Base-by-base conservation (phyloP, 2,888 invertebrate species). In the Marasmarcha lunaedactyla region DNA sequence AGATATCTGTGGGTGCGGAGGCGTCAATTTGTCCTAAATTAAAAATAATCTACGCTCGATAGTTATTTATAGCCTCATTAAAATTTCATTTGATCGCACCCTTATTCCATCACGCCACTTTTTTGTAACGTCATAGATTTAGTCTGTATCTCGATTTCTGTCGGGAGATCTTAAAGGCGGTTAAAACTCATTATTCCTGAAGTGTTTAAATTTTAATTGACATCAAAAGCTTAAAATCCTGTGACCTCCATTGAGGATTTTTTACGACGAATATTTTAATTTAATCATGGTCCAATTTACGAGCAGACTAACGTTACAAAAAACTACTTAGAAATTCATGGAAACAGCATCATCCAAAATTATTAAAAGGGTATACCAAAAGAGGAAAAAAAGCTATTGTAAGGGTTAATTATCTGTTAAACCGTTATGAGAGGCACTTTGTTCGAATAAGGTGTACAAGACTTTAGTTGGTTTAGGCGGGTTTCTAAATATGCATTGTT, bases 41-140 rank as follows among this genome's bases (percentile, higher is more conserved):
- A 59, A 70, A 34, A 14, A 70, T 68, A 72, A 76, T 74, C 72
- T 69, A 70, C 59, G 61, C 52, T 54, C 54, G 58, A 48, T 59
- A 51, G 62, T 71, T 72, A 76, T 79, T 77, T 78, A 78, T 72
- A 60, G 60, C 48, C 70, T 78, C 77, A 79, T 78, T 81, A 79
- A 73, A 73, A 68, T 62, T 63, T 74, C 59, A 62, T 73, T 20
- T 76, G 67, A 76, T 72, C 71, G 72, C 61, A 59, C 51, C 45
- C 57, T 57, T 57, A 61, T 57, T 52, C 50, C 36, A 11, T 4
- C 7, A 33, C 11, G 37, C 42, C 35, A 39, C 42, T 44, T 53
- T 52, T 49, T 30, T 30, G 9, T 49, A 26, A 36, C 36, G 14
- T 27, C 45, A 43, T 39, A 30, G 30, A 11, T 30, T 11, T 7